Evolutionary conservation across 2,113 vertebrate species (phyloP), one percentile per base, ranked within the genome.

Genomic region (Hyla sarda): DNA sequence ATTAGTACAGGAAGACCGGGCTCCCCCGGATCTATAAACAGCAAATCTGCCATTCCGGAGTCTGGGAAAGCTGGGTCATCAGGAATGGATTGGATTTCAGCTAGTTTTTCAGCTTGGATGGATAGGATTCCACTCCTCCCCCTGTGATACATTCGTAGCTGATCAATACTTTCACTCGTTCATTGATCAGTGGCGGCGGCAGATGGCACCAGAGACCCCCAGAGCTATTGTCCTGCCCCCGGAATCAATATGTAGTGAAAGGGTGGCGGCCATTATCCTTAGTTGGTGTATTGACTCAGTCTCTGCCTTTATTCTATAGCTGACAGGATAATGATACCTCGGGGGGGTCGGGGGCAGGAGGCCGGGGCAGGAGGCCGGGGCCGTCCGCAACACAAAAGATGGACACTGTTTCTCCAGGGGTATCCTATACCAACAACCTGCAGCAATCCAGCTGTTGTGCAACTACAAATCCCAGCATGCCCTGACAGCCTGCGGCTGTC

Each of bases 211-310:
- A 37, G 45, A 52, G 58, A 37, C 10, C 3, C 32, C 11, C 6
- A 13, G 37, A 56, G 14, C 72, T 72, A 11, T 73, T 37, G 17
- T 54, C 67, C 62, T 56, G 52, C 54, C 47, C 28, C 48, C 17
- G 19, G 32, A 50, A 83, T 83, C 82, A 83, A 83, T 83, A 58
- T 21, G 25, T 30, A 72, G 82, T 50, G 67, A 83, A 50, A 72
- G 47, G 28, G 32, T 34, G 52, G 11, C 21, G 6, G 76, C 50
- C 50, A 79, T 79, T 58, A 56, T 23, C 30, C 41, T 5, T 3
- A 1, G n/a, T 13, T 25, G 41, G 72, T 74, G 72, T n/a, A 74
- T 47, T n/a, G 72, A 25, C 71, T 74, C 30, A 71, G 67, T 71
- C 34, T 41, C 72, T 47, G 41, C 14, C 72, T 41, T 37, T 14